These are phyloP conservation scores for Luperina nickerlii DNA, from an alignment of 2,888 invertebrate genomes.

Conservation along the genomic window DNA sequence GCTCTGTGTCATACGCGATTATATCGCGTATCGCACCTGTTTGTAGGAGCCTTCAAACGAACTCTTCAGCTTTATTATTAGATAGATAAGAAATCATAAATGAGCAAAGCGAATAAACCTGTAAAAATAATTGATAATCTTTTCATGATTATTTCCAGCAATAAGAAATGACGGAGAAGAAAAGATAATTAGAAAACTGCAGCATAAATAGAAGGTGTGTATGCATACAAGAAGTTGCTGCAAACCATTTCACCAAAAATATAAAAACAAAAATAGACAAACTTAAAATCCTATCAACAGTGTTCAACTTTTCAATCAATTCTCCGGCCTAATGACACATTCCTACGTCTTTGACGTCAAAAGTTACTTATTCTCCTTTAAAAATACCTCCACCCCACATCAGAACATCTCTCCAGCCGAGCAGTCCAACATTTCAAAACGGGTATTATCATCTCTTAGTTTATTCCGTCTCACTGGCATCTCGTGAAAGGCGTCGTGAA, in stretches of 20 bases:
- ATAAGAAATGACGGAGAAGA: not conserved
- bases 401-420: slow-evolving; percentile 11
- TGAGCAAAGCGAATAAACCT: too few relatives aligned
- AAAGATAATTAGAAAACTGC: not conserved
- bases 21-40: too few relatives aligned
- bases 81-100: too few relatives aligned
- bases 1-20: too few relatives aligned
- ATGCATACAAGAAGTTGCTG: not conserved
- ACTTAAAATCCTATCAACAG: not conserved
- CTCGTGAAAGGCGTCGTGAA: slow-evolving; percentile 65
- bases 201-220: too few relatives aligned
- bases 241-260: not conserved
- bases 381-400: slow-evolving; percentile 22
- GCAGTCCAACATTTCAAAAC: slow-evolving; percentile 52
- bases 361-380: slow-evolving; percentile 26
- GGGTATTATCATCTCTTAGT: slow-evolving; percentile 53
- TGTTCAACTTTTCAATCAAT: slow-evolving; percentile 2
- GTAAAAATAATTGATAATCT: not conserved
- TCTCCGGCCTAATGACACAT: not conserved
- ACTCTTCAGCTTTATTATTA: too few relatives aligned
- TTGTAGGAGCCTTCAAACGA: too few relatives aligned
- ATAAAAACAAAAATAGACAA: not conserved
- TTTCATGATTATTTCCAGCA: not conserved
- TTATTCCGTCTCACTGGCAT: slow-evolving; percentile 51
- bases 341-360: slow-evolving; percentile 6